phyloP scores from a whole-genome alignment of 2,888 invertebrate species.

The Epinotia ramella region DNA sequence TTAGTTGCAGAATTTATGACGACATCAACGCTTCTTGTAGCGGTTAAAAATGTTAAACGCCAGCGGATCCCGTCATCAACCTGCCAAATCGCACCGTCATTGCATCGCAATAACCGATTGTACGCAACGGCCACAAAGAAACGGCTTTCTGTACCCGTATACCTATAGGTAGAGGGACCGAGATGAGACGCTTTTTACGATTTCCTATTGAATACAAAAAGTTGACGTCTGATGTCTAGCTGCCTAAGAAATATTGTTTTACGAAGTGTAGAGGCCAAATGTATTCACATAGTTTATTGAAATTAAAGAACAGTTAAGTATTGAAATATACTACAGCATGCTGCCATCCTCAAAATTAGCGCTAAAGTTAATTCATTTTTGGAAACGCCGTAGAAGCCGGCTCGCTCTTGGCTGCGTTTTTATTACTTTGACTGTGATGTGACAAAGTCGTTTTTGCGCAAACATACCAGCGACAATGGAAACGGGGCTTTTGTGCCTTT shows the following conservation, averaged over 20 bases:
- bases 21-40: conserved; percentile 6
- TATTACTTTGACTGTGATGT: conserved; percentile 84
- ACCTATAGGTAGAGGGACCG: conserved; percentile 15
- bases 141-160: conserved; percentile 48
- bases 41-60: conserved; percentile 34
- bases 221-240: neutral
- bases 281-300: neutral
- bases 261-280: neutral
- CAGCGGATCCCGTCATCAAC: conserved; percentile 54
- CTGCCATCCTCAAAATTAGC: neutral
- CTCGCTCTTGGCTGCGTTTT: conserved; percentile 69
- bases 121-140: conserved; percentile 82
- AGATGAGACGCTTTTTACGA: conserved; percentile 26
- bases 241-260: neutral
- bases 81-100: conserved; percentile 80
- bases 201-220: conserved; percentile 12
- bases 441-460: conserved; percentile 85
- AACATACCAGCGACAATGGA: conserved; percentile 84
- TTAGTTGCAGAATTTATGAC: neutral
- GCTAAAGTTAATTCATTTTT: neutral
- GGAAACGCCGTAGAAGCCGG: conserved; percentile 22
- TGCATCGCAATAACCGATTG: conserved; percentile 85
- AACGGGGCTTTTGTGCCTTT: conserved; percentile 82
- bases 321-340: neutral
- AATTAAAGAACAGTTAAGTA: neutral